Conservation (phyloP, 2,888 invertebrate species). For the Noctuana brunneofusca region DNA sequence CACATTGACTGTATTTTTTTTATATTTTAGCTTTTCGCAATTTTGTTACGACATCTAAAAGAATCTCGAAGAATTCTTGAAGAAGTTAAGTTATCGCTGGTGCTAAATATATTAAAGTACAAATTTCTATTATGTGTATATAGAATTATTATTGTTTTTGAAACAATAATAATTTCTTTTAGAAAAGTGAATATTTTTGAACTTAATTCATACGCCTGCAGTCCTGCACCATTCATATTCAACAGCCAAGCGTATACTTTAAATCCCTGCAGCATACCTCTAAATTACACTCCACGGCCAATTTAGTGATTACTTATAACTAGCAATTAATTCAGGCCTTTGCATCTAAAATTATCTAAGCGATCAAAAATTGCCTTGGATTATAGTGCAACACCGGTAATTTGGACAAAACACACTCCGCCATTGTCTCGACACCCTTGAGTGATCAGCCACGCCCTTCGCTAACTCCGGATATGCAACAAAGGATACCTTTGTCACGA, state of each 20-base stretch:
- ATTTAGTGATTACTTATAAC: constrained; percentile 16
- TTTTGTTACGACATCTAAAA: background rate
- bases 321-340: constrained; percentile 25
- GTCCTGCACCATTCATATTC: background rate
- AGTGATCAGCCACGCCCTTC: constrained; percentile 31
- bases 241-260: background rate
- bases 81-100: too few species aligned
- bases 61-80: too few species aligned
- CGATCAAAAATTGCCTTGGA: constrained; percentile 33
- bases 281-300: constrained; percentile 3
- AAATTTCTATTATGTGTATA: too few species aligned
- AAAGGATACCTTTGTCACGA: constrained; percentile 34
- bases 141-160: too few species aligned
- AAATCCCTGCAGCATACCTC: background rate
- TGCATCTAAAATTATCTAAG: constrained; percentile 27
- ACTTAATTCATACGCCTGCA: background rate
- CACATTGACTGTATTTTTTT: background rate
- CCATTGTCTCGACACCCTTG: constrained; percentile 35
- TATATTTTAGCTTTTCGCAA: too few species aligned
- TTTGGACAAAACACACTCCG: constrained; percentile 31
- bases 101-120: too few species aligned
- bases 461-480: constrained; percentile 35
- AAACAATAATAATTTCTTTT: too few species aligned
- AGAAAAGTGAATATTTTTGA: background rate
- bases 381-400: constrained; percentile 30